Conservation (phyloP, 1,140 invertebrate genomes). For the Holotrichia oblita region DNA sequence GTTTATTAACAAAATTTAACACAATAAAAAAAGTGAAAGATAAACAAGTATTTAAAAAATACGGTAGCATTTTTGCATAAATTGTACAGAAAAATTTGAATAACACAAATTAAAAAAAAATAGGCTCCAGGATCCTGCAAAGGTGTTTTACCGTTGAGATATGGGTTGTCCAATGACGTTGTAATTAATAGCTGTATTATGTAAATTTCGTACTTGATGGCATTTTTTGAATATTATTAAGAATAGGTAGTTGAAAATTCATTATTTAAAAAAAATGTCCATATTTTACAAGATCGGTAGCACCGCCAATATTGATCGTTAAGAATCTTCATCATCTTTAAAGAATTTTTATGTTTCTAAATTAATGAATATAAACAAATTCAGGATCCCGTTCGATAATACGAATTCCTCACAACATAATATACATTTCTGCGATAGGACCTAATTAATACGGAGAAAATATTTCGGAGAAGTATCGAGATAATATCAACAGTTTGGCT, state of each 20-base stretch:
- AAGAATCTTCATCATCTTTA: background rate
- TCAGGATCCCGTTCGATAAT: too few relatives aligned
- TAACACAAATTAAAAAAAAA: background rate
- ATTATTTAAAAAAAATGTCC: background rate
- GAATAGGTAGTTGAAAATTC: background rate
- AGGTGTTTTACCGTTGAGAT: background rate
- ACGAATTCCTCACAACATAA: too few relatives aligned
- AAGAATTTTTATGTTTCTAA: background rate
- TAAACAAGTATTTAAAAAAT: background rate
- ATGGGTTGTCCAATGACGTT: background rate
- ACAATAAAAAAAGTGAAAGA: background rate
- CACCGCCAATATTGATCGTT: background rate
- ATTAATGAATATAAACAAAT: too few relatives aligned
- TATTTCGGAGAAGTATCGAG: too few relatives aligned
- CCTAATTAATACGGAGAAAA: too few relatives aligned
- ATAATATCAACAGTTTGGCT: too few relatives aligned
- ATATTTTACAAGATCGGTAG: too few relatives aligned
- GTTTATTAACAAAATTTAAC: too few relatives aligned
- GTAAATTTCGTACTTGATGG: background rate
- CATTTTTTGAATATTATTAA: background rate
- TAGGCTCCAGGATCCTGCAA: background rate
- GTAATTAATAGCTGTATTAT: background rate
- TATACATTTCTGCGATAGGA: too few relatives aligned
- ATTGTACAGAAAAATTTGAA: background rate
- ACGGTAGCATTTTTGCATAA: slow-evolving; percentile 1